Evolutionary conservation across 2,113 vertebrate genomes (phyloP).

Genomic region (Rhinolophus sinicus): DNA sequence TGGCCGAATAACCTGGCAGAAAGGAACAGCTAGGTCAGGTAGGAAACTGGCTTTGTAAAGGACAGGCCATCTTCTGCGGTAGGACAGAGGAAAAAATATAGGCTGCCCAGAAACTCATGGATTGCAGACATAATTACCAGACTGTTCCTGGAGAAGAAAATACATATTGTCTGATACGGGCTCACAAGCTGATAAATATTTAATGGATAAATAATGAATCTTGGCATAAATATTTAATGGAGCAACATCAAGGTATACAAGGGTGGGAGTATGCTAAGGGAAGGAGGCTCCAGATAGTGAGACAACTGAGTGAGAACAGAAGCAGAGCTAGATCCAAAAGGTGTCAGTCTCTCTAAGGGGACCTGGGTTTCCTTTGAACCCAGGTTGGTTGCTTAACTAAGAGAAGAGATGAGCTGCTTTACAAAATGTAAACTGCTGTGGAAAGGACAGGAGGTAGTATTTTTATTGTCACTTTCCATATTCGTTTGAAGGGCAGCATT

Average conservation of each 20-base stretch:
- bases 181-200: slow-evolving; percentile 81
- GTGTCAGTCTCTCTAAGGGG: neutral
- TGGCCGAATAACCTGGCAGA: slow-evolving; percentile 31
- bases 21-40: fast-evolving
- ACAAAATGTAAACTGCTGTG: slow-evolving; percentile 30
- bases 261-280: neutral
- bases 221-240: slow-evolving; percentile 85
- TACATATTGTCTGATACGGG: slow-evolving; percentile 68
- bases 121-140: slow-evolving; percentile 71
- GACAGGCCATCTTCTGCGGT: neutral
- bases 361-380: slow-evolving; percentile 5
- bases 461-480: slow-evolving; percentile 48
- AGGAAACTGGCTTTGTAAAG: slow-evolving; percentile 46
- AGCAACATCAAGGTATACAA: slow-evolving; percentile 76
- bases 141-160: slow-evolving; percentile 77
- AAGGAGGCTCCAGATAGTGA: slow-evolving; percentile 54
- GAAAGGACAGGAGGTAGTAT: slow-evolving; percentile 24
- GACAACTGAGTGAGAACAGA: slow-evolving; percentile 52
- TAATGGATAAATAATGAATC: slow-evolving; percentile 86
- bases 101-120: slow-evolving; percentile 55
- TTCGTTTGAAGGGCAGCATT: slow-evolving; percentile 54
- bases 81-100: neutral
- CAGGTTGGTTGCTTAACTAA: slow-evolving; percentile 9
- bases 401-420: slow-evolving; percentile 41
- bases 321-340: neutral